These are phyloP conservation scores for Dipodomys spectabilis DNA, from an alignment of 2,113 vertebrate genomes.

Conservation along the genomic window DNA sequence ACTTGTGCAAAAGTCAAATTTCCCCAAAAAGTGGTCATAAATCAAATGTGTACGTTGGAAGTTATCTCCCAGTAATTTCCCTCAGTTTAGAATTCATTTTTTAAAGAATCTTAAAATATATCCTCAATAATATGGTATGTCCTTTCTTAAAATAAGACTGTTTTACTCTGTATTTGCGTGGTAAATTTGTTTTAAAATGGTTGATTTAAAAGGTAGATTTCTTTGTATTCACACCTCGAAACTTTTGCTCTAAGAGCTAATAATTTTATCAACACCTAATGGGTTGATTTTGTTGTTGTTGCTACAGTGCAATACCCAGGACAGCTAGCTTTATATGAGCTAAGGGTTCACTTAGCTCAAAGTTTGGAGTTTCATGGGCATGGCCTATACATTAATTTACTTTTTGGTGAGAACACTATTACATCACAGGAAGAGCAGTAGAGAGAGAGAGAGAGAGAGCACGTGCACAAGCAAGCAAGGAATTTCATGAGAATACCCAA, in stretches of 20 bases:
- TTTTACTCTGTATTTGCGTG: neutral
- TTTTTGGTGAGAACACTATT: no score
- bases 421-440: neutral
- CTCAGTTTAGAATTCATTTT: slow-evolving; percentile 21
- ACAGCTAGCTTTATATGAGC: neutral
- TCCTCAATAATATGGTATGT: slow-evolving; percentile 2
- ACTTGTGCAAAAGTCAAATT: slow-evolving; percentile 10
- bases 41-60: neutral
- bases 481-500: neutral
- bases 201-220: neutral
- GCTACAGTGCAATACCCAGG: neutral
- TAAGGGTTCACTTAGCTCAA: neutral
- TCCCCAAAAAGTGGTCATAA: neutral
- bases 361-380: neutral
- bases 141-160: neutral
- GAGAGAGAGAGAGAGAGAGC: no score
- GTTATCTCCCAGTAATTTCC: neutral
- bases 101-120: slow-evolving; percentile 27
- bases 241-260: neutral
- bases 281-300: neutral
- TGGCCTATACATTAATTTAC: neutral
- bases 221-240: neutral
- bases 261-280: neutral
- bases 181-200: slow-evolving; percentile 7
- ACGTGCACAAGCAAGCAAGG: neutral